phyloP scores from a whole-genome alignment of 2,888 invertebrate genomes.

The Napeogenes inachia region DNA sequence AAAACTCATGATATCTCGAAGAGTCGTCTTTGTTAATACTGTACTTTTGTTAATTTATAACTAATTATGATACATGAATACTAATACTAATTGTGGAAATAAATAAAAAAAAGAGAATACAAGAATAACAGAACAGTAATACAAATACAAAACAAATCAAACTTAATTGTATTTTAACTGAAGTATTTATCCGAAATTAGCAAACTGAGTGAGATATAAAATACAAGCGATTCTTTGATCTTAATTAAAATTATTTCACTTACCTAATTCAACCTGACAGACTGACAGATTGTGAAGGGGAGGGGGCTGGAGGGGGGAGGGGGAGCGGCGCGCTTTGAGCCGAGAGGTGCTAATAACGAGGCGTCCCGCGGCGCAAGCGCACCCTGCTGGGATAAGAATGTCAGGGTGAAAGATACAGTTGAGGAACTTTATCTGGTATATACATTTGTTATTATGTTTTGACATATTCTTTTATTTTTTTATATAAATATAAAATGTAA shows the following conservation, averaged over 20 bases:
- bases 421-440: slow-evolving; percentile 6
- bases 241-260: slow-evolving; percentile 60
- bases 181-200: too few species aligned
- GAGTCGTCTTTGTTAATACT: too few species aligned
- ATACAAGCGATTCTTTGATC: slow-evolving; percentile 24
- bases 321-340: slow-evolving; percentile 58
- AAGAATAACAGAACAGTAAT: background rate
- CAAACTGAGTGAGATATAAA: background rate
- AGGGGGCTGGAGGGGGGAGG: slow-evolving; percentile 16
- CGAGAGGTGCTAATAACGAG: slow-evolving; percentile 74
- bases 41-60: too few species aligned
- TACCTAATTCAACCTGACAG: slow-evolving; percentile 52
- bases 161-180: too few species aligned
- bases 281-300: slow-evolving; percentile 46
- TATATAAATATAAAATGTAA: too few species aligned
- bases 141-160: too few species aligned
- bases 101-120: too few species aligned
- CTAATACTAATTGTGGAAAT: too few species aligned
- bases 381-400: slow-evolving; percentile 64
- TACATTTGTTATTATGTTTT: background rate
- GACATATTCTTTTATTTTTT: too few species aligned
- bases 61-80: too few species aligned
- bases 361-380: slow-evolving; percentile 61
- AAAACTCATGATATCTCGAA: too few species aligned
- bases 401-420: slow-evolving; percentile 35